Percentiles rank a stretch among this genome's conserved stretches.
Conservation (phyloP, 1,140 invertebrate species). For the Ceratina japonica region DNA sequence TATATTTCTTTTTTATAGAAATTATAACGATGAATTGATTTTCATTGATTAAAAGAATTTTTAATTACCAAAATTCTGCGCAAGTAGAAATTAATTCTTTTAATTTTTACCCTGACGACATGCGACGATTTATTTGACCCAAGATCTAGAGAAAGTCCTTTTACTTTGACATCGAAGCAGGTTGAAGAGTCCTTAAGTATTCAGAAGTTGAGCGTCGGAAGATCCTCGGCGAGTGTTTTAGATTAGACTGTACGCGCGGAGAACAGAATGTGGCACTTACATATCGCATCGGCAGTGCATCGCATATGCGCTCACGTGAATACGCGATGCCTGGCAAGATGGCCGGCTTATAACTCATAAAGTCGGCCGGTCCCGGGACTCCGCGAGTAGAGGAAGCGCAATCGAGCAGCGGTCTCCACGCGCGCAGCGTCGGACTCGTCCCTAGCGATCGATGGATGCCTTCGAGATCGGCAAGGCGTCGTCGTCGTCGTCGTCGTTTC, state of each 20-base stretch:
- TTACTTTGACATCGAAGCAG: too few relatives aligned
- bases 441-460: constrained; percentile 73
- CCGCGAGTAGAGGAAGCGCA: too few relatives aligned
- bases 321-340: constrained; percentile 75
- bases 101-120: too few relatives aligned
- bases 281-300: constrained; percentile 74
- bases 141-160: too few relatives aligned
- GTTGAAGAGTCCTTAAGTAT: too few relatives aligned
- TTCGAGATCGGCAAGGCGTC: constrained; percentile 65
- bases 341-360: constrained; percentile 78
- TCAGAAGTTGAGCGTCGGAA: neutral
- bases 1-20: too few relatives aligned
- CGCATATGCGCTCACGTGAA: constrained; percentile 74
- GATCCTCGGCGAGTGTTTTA: constrained; percentile 51
- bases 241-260: constrained; percentile 66
- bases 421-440: constrained; percentile 57
- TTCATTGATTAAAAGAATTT: too few relatives aligned
- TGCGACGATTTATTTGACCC: too few relatives aligned
- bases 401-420: neutral
- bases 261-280: constrained; percentile 73
- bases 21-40: too few relatives aligned
- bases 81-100: too few relatives aligned
- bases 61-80: too few relatives aligned
- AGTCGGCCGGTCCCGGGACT: constrained; percentile 60
- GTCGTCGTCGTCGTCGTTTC: constrained; percentile 63